A percentile compares a stretch with the other conserved stretches of the same genome.
Evolutionary conservation across 2,797 vertebrate genomes (phyloP).

Genomic region (Amniataba percoides): DNA sequence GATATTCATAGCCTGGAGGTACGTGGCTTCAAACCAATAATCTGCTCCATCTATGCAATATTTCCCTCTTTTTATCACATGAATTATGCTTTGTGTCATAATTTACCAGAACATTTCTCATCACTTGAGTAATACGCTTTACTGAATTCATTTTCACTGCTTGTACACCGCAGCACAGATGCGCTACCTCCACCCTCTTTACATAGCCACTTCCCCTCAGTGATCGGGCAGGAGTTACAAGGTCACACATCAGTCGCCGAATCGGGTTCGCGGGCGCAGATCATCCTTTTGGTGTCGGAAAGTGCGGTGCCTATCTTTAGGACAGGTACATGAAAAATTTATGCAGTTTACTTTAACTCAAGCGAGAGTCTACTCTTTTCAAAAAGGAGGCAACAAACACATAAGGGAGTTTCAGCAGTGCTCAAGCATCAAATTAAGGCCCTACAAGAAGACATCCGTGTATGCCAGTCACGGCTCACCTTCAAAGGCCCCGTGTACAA

Average conservation of each 20-base stretch:
- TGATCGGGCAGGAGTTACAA: constrained; percentile 60
- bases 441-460: constrained; percentile 67
- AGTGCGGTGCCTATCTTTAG: constrained; percentile 58
- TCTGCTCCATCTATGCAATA: constrained; percentile 77
- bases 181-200: constrained; percentile 14
- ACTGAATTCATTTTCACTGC: constrained; percentile 60
- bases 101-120: constrained; percentile 78
- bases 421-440: constrained; percentile 79
- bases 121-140: constrained; percentile 65
- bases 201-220: constrained; percentile 20
- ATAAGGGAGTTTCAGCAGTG: constrained; percentile 55
- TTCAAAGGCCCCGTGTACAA: constrained; percentile 74
- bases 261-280: constrained; percentile 29
- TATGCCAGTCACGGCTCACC: constrained; percentile 75
- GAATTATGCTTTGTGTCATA: constrained; percentile 81
- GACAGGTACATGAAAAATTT: constrained; percentile 76
- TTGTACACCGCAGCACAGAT: constrained; percentile 44
- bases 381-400: constrained; percentile 63
- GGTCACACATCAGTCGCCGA: constrained; percentile 54
- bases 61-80: constrained; percentile 78
- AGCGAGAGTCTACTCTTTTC: constrained; percentile 70
- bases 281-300: constrained; percentile 38
- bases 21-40: constrained; percentile 76
- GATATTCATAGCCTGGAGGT: constrained; percentile 82
- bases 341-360: constrained; percentile 76